A percentile compares a stretch with the other conserved stretches of the same genome.
These are phyloP conservation scores for Hemiprocne comata DNA, from an alignment of 2,113 vertebrate species.

Conservation along the genomic window DNA sequence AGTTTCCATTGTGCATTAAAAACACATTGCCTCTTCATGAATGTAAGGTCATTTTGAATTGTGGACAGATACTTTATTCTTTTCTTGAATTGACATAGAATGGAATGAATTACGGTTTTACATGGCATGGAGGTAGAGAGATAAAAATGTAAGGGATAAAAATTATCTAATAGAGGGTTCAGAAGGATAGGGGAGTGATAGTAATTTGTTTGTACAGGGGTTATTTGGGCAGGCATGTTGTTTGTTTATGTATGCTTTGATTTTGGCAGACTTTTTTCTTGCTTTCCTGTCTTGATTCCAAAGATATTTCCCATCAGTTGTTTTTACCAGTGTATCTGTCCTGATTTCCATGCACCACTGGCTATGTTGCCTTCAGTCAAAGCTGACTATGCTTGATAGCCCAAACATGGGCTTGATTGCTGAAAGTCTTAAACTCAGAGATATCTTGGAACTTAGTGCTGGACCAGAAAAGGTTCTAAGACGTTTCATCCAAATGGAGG, in stretches of 20 bases:
- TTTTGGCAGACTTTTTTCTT: not conserved
- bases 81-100: not conserved
- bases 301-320: not conserved
- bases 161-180: not conserved
- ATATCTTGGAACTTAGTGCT: not conserved
- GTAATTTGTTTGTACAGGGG: not conserved
- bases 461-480: not conserved
- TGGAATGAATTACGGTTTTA: not conserved
- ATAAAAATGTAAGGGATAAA: not conserved
- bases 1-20: not conserved
- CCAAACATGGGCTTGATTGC: not conserved
- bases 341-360: not conserved
- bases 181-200: not conserved
- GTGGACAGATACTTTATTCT: not conserved
- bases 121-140: not conserved
- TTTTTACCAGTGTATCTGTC: not conserved
- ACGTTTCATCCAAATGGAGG: not conserved
- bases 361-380: not conserved
- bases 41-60: not conserved
- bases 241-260: not conserved
- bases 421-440: not conserved
- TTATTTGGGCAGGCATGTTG: not conserved
- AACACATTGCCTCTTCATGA: not conserved
- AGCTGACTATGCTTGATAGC: not conserved
- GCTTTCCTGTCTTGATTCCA: not conserved